phyloP scores from a whole-genome alignment of 2,888 invertebrate species.

The Acrocyrtus sp. region DNA sequence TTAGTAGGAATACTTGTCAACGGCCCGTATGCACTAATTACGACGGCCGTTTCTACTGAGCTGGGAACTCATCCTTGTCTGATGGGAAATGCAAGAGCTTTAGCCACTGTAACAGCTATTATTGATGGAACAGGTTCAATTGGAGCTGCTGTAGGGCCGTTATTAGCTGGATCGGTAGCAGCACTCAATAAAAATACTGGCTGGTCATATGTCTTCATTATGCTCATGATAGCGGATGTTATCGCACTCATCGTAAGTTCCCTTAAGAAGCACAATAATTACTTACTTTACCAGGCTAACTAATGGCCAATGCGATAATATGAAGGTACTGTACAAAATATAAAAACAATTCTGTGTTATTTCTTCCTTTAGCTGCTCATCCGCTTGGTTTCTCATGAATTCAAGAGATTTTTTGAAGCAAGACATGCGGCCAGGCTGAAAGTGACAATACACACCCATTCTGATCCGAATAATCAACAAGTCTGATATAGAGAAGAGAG shows the following conservation, averaged over 20 bases:
- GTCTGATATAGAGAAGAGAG: too few relatives aligned
- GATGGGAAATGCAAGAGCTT: constrained; percentile 84
- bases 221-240: constrained; percentile 86
- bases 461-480: constrained; percentile 24
- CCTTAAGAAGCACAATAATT: neutral
- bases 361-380: constrained; percentile 66
- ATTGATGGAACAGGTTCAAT: constrained; percentile 96
- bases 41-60: constrained; percentile 95
- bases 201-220: constrained; percentile 90
- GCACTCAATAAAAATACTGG: constrained; percentile 67
- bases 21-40: constrained; percentile 95
- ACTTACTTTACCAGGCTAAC: neutral
- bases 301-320: too few relatives aligned
- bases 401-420: constrained; percentile 59
- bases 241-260: constrained; percentile 76
- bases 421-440: constrained; percentile 54
- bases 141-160: constrained; percentile 91
- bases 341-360: constrained; percentile 35
- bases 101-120: constrained; percentile 97
- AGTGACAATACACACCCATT: constrained; percentile 55
- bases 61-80: constrained; percentile 88
- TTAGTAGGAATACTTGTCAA: constrained; percentile 87
- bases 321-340: too few relatives aligned
- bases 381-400: constrained; percentile 68
- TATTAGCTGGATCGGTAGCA: constrained; percentile 86